A percentile compares a stretch with the other conserved stretches of the same genome.
These are phyloP conservation scores for Plebejus argus DNA, from an alignment of 2,888 invertebrate genomes.

Conservation along the genomic window DNA sequence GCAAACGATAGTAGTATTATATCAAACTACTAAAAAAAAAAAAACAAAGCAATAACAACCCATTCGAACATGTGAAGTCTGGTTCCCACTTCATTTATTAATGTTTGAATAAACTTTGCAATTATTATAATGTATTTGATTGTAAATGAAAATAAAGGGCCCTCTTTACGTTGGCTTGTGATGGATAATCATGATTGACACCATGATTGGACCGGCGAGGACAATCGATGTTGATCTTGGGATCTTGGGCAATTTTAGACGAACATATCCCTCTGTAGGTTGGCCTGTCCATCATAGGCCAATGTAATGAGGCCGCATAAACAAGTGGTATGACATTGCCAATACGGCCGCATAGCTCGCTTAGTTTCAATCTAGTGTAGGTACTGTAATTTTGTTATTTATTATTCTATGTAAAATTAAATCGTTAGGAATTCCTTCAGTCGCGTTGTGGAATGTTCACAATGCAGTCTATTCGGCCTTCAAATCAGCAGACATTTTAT, in stretches of 20 bases:
- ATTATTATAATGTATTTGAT: constrained; percentile 33
- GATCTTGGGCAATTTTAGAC: too few species aligned
- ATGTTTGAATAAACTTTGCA: constrained; percentile 36
- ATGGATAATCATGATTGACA: constrained; percentile 30
- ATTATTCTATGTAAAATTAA: constrained; percentile 73
- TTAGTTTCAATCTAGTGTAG: constrained; percentile 71
- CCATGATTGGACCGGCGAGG: constrained; percentile 20
- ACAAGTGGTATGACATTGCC: constrained; percentile 54
- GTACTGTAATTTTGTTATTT: constrained; percentile 73
- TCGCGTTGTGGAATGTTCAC: constrained; percentile 57
- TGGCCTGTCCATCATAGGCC: background rate
- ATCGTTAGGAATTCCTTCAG: constrained; percentile 61
- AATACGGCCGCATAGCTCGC: constrained; percentile 63
- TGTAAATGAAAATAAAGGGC: constrained; percentile 22
- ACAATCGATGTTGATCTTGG: too few species aligned
- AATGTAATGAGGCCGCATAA: constrained; percentile 29
- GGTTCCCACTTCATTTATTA: constrained; percentile 26
- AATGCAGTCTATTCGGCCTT: background rate
- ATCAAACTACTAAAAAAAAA: constrained; percentile 40
- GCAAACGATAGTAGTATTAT: constrained; percentile 24
- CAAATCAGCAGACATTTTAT: background rate
- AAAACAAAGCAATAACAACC: background rate
- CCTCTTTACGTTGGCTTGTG: background rate
- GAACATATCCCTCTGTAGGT: too few species aligned
- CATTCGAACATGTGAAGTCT: background rate